Base-by-base conservation (phyloP, 2,888 invertebrate genomes). In the Synanthedon formicaeformis region DNA sequence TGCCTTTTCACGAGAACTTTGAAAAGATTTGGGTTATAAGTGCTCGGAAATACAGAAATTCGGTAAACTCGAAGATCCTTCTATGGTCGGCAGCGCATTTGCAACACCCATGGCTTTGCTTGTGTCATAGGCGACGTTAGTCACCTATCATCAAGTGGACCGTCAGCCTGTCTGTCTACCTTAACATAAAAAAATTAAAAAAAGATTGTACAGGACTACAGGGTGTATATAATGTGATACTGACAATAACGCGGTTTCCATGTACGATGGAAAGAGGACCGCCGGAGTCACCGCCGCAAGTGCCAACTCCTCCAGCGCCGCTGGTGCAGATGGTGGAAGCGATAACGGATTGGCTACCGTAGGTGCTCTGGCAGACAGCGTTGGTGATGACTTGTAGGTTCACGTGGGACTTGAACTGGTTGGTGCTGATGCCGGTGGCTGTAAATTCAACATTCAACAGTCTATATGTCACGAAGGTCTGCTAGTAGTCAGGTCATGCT, bases 381-480 rank as follows among this genome's bases (percentile, higher is more conserved):
- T 81, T 84, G 50, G 68, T 63, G 62, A 83, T 75, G 56, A 82
- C 77, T 48, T 67, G 70, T 59, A 89, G 75, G 49, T 69, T 67
- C 53, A 87, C 85, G 53, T 80, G 86, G 58, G 85, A 83, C 59
- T 83, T 69, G 41, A 60, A 55, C 62, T 78, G 77, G 53, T 57
- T 56, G 61, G 63, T 57, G 51, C 63, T 18, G 66, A 79, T 73
- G 6, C 64, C 57, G 2, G 55, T 50, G 6, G 45, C 79, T 80
- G 63, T n/a, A 53, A n/a, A n/a, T n/a, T n/a, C n/a, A 51, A 50
- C 40, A 52, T 14, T n/a, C 23, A 12, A 40, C 10, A 48, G 14
- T 40, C 27, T 4, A 27, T n/a, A 1, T 55, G 12, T 10, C 3
- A 1, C 12, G 53, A 50, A 40, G 52, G n/a, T 51, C 4, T 54